A percentile compares a stretch with the other conserved stretches of the same genome.
These are phyloP conservation scores for Parauchenoglanis ngamensis DNA, from an alignment of 2,797 vertebrate species.

Conservation along the genomic window DNA sequence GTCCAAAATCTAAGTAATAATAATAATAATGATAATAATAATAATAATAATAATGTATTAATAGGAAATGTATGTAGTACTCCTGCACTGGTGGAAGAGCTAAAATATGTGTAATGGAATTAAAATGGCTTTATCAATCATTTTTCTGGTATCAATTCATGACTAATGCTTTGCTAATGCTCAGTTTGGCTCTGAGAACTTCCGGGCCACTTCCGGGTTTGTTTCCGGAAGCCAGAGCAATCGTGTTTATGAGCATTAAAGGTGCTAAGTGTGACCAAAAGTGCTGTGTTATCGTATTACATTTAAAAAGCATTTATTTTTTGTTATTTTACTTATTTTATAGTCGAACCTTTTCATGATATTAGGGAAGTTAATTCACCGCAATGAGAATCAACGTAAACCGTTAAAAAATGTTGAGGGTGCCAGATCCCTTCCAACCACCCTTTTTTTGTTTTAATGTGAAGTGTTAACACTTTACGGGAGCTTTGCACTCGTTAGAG, in stretches of 20 bases:
- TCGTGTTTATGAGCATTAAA: neutral
- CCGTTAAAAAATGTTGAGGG: neutral
- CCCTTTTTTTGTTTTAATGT: neutral
- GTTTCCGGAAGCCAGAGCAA: neutral
- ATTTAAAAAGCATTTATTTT: neutral
- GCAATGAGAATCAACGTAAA: neutral
- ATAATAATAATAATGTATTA: neutral
- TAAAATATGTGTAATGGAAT: neutral
- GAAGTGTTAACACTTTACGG: neutral
- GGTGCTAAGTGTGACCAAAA: neutral
- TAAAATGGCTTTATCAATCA: neutral
- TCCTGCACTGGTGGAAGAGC: neutral
- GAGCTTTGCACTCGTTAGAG: too few species aligned
- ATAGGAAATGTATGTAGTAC: neutral
- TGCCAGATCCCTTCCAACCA: neutral
- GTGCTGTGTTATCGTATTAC: neutral
- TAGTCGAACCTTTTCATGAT: neutral
- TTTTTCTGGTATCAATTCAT: neutral
- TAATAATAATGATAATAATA: neutral
- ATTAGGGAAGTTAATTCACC: neutral
- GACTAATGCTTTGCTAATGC: too few species aligned
- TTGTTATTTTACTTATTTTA: neutral
- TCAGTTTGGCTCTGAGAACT: neutral
- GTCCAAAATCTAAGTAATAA: neutral
- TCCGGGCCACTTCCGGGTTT: neutral